Base-by-base conservation (phyloP, 2,797 vertebrate genomes). In the Galago senegalensis region DNA sequence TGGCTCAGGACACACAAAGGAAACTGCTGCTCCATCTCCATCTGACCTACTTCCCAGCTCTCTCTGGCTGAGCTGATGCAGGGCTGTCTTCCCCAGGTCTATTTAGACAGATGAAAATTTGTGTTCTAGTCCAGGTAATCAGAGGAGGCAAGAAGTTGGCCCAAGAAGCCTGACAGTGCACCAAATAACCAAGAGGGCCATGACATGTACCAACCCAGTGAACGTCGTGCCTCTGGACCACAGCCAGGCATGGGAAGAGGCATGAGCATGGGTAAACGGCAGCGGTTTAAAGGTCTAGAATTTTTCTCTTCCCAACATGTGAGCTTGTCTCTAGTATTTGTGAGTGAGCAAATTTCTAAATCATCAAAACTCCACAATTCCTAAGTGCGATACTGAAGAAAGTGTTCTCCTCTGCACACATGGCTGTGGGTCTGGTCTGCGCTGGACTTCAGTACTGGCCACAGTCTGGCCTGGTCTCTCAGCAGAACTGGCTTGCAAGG, bases 81-180 rank as follows among this genome's bases (percentile, higher is more conserved):
- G 3, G 11, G 7, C 11, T 80, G 5, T 49, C 72, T 87, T 73
- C 63, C 25, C 1, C 2, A n/a, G 18, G 5, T 77, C 16, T 27
- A 17, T 31, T 58, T 60, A 83, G 46, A 34, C 61, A 73, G 31
- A n/a, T 43, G 40, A 12, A 61, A 61, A 46, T 9, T 7, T 37
- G 20, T 20, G 34, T 43, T 80, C 56, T 34, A 18, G 11, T n/a
- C 13, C 31, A 14, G 9, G 40, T 16, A 34, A 46, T 43, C 43
- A 43, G 37, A 65, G 3, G n/a, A 29, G 10, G 10, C 70, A 73
- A 60, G 70, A 75, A 34, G 31, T 75, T 8, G 58, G 31, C 61
- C 49, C 2, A 0, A 67, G 17, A 13, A 76, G 21, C 7, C 0
- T 25, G 49, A 27, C 4, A 0, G n/a, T 21, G 43, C 7, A 79